phyloP scores from a whole-genome alignment of 2,797 vertebrate genomes.

The Anomalospiza imberbis region DNA sequence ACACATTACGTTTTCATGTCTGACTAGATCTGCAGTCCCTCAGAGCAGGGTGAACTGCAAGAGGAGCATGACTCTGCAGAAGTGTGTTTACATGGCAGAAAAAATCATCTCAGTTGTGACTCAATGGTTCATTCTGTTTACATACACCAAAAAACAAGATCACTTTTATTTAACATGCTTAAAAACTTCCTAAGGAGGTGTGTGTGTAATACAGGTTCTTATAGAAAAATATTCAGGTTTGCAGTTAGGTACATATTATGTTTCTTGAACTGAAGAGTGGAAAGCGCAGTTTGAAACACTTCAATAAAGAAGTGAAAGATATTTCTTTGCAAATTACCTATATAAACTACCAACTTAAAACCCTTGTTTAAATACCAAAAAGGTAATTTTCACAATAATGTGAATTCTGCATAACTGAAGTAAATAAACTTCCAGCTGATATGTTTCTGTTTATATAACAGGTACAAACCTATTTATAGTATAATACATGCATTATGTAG shows the following conservation, averaged over 20 bases:
- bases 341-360: background rate
- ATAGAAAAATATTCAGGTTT: background rate
- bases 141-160: background rate
- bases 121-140: background rate
- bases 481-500: background rate
- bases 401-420: background rate
- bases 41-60: background rate
- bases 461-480: background rate
- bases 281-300: background rate
- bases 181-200: background rate
- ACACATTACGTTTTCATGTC: background rate
- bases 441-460: background rate
- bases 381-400: background rate
- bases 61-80: background rate
- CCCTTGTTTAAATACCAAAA: background rate
- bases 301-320: background rate
- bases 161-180: background rate
- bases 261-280: background rate
- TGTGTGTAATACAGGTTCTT: background rate
- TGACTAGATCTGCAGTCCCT: background rate
- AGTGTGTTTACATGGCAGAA: background rate
- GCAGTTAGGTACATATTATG: accelerated
- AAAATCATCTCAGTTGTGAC: background rate
- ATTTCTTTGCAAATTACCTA: background rate
- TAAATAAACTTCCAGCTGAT: background rate